Evolutionary conservation across 1,140 invertebrate genomes (phyloP).

Genomic region (Lasioglossum albipes): DNA sequence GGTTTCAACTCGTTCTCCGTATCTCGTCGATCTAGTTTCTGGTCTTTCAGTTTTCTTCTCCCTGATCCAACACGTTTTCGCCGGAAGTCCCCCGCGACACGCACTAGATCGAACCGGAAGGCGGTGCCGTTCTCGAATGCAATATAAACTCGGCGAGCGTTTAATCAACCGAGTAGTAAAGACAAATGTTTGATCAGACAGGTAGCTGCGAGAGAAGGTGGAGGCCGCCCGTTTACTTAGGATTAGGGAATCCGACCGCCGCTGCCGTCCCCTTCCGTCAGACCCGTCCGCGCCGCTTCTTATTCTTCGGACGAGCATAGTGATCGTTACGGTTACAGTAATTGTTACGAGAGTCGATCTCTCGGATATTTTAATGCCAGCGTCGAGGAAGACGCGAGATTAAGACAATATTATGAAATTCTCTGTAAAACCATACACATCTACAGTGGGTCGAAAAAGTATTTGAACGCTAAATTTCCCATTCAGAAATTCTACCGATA

Average conservation of each 20-base stretch:
- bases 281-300: neutral
- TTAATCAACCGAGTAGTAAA: constrained; percentile 73
- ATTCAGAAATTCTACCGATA: too few species aligned
- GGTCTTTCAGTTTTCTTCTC: neutral
- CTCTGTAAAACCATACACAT: too few species aligned
- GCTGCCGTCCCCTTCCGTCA: neutral
- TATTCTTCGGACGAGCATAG: constrained; percentile 19
- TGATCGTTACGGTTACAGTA: constrained; percentile 32
- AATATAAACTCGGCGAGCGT: constrained; percentile 66
- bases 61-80: neutral
- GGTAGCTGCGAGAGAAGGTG: constrained; percentile 53
- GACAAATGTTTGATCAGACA: constrained; percentile 75
- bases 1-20: neutral
- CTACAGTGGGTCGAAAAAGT: too few species aligned
- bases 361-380: too few species aligned
- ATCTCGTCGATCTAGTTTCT: neutral
- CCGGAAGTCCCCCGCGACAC: neutral
- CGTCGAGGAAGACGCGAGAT: too few species aligned
- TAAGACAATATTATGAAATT: too few species aligned
- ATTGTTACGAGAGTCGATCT: constrained; percentile 3
- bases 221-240: constrained; percentile 64
- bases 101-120: neutral
- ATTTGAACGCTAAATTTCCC: too few species aligned
- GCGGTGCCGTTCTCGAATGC: constrained; percentile 31
- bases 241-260: constrained; percentile 62